phyloP scores from a whole-genome alignment of 2,888 invertebrate genomes.

The Ectropis crepuscularia region DNA sequence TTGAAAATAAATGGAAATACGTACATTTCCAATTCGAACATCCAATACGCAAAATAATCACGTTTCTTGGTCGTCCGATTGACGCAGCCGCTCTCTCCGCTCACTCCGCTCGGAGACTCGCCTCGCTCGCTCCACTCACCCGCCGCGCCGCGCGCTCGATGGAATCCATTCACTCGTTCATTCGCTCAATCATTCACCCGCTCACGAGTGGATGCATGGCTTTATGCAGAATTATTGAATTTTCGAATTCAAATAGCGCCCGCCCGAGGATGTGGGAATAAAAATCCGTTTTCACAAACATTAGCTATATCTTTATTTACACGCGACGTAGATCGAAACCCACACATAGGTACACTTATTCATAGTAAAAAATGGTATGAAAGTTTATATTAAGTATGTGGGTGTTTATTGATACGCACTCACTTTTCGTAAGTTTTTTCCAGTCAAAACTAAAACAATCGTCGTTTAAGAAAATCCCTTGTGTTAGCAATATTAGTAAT shows the following conservation, averaged over 20 bases:
- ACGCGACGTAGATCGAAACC: not conserved
- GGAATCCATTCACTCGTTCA: conserved; percentile 65
- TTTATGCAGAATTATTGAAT: conserved; percentile 76
- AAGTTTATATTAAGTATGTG: too few species aligned
- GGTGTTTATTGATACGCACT: too few species aligned
- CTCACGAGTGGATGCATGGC: conserved; percentile 66
- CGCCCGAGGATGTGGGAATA: conserved; percentile 51
- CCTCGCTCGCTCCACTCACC: conserved; percentile 29
- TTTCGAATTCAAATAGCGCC: conserved; percentile 62
- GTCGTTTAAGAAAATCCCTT: too few species aligned
- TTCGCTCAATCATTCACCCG: conserved; percentile 68
- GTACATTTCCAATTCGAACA: conserved; percentile 53
- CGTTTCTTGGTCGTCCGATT: conserved; percentile 56
- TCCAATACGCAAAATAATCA: conserved; percentile 67
- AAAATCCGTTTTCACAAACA: conserved; percentile 65
- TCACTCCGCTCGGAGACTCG: conserved; percentile 50
- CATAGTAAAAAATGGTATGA: too few species aligned
- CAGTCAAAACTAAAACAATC: too few species aligned
- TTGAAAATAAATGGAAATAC: conserved; percentile 57
- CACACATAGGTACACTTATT: too few species aligned
- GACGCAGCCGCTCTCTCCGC: conserved; percentile 49
- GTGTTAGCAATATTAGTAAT: too few species aligned
- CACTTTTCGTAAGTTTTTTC: too few species aligned
- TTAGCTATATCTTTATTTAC: conserved; percentile 34
- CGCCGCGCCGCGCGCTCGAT: conserved; percentile 45